Evolutionary conservation across 2,113 vertebrate genomes (phyloP).

Genomic region (Calonectris borealis): DNA sequence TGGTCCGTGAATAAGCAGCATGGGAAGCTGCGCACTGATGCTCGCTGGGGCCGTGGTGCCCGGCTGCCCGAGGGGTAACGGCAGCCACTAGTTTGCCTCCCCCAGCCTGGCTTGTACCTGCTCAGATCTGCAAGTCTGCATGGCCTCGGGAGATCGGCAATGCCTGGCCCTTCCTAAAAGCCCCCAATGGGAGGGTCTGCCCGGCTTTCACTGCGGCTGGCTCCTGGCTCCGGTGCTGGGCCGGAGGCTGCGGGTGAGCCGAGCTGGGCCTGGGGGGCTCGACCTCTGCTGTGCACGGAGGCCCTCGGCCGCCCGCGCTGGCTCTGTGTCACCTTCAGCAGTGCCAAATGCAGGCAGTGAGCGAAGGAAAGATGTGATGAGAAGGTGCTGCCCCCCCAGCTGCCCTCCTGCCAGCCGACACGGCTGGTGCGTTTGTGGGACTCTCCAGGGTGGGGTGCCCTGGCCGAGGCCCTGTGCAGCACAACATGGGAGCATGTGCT

Average conservation of each 20-base stretch:
- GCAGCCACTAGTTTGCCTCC: background rate
- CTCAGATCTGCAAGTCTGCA: background rate
- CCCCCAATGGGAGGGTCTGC: background rate
- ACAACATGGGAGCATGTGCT: background rate
- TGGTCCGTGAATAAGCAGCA: background rate
- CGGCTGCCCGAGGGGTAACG: background rate
- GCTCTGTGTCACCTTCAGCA: background rate
- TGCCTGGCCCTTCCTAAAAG: background rate
- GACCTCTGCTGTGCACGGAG: background rate
- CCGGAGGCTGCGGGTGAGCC: background rate
- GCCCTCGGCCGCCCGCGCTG: fast-evolving
- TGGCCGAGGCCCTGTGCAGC: background rate
- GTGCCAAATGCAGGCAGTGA: background rate
- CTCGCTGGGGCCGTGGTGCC: background rate
- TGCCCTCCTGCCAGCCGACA: background rate
- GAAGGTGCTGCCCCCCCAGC: background rate
- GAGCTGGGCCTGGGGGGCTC: background rate
- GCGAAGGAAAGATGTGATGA: background rate
- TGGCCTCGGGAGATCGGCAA: fast-evolving
- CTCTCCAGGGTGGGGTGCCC: background rate
- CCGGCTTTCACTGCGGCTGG: fast-evolving
- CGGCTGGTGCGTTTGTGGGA: fast-evolving
- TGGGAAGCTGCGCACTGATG: background rate
- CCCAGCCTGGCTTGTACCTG: background rate
- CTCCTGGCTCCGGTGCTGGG: background rate